Conservation (phyloP, 2,888 invertebrate genomes). For the Leptodirus hochenwartii region DNA sequence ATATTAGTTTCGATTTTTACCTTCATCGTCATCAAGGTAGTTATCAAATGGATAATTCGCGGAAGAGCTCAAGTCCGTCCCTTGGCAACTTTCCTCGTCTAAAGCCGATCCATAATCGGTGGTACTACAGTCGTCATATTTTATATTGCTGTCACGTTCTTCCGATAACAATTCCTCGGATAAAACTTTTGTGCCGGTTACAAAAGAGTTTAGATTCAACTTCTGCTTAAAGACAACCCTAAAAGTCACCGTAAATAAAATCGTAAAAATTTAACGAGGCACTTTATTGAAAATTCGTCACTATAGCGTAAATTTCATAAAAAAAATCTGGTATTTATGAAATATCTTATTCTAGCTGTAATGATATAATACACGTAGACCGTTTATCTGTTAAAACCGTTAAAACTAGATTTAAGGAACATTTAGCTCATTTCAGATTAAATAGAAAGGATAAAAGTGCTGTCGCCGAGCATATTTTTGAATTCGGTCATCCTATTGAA, state of each 20-base stretch:
- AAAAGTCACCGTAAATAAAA: conserved; percentile 18
- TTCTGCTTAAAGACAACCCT: conserved; percentile 70
- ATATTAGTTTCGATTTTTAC: conserved; percentile 13
- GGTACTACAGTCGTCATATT: conserved; percentile 46
- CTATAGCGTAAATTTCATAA: too few relatives aligned
- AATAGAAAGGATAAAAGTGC: too few relatives aligned
- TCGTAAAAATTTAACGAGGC: conserved; percentile 10
- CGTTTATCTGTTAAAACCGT: too few relatives aligned
- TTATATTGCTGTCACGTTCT: conserved; percentile 27
- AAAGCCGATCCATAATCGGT: conserved; percentile 50
- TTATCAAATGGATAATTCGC: conserved; percentile 25
- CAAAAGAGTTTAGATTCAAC: conserved; percentile 59
- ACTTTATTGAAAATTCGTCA: too few relatives aligned
- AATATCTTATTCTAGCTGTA: too few relatives aligned
- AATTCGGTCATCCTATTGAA: too few relatives aligned
- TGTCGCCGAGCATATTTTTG: too few relatives aligned
- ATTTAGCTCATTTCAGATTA: too few relatives aligned
- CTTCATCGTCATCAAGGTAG: conserved; percentile 44
- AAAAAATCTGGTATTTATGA: too few relatives aligned
- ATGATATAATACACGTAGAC: too few relatives aligned
- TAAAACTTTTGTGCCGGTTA: conserved; percentile 21
- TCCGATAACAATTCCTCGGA: conserved; percentile 27
- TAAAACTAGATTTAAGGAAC: too few relatives aligned
- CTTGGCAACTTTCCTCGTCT: conserved; percentile 39
- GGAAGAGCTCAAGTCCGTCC: conserved; percentile 25